Base-by-base conservation (phyloP, 2,797 vertebrate genomes). In the Pangasius sanitwongsei region DNA sequence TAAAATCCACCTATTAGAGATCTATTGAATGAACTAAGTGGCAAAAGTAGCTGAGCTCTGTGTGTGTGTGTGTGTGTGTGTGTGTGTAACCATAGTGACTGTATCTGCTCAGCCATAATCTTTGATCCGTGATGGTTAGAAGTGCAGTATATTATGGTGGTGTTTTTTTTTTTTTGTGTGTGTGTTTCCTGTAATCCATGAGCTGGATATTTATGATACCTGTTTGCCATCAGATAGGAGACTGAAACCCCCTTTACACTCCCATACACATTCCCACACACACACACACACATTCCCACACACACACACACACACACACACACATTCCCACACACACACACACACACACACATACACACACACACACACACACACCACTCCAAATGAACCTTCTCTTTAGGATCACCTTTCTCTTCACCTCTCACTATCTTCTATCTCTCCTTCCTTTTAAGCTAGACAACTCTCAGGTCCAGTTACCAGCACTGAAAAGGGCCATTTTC, bases 151-250 rank as follows among this genome's bases (percentile, higher is more conserved):
- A 74, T 89, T 89, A 89, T 13, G 23, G 78, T 81, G 48, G 6
- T 44, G 44, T 41, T 41, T 41, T 41, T 2, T 41, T 44, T 44
- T 44, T 85, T 85, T 85, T 85, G 82, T 80, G 84, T 84, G 77
- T 87, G 89, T 86, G 87, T 85, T 90, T 90, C 87, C 90, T 89
- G 89, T 87, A 90, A 90, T 61, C 74, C 65, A 87, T 86, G 81
- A 72, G 87, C 83, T 92, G 82, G 86, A 91, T 91, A 87, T 90
- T 91, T 91, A 92, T 89, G 65, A 91, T 87, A 84, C 82, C 90
- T 70, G 83, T 87, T 90, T 82, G 37, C 89, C 83, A 90, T 92
- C 90, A 90, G 90, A 91, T 91, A 91, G 89, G 89, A 86, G 83
- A 31, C 74, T 83, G 53, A 70, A 85, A 20, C 12, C n/a, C 67